Evolutionary conservation across 2,797 vertebrate species (phyloP).

Genomic region (Argentina silus): DNA sequence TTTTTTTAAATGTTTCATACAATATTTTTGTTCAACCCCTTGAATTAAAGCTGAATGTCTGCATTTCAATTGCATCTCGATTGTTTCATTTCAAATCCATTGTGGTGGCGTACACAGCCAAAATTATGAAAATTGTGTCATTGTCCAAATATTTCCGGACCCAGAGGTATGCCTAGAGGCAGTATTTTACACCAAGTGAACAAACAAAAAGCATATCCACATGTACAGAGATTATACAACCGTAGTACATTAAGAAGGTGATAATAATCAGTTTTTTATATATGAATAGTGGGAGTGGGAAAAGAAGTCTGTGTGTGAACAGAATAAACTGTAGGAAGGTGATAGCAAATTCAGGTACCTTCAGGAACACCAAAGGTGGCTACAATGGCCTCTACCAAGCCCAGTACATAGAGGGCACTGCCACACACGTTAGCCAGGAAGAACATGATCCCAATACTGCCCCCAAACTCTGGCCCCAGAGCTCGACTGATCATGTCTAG

Average conservation of each 20-base stretch:
- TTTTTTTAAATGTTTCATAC: no score
- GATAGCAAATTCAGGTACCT: constrained; percentile 64
- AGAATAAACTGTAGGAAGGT: background rate
- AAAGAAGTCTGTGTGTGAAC: no score
- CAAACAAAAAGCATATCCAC: background rate
- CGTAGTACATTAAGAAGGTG: background rate
- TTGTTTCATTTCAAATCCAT: no score
- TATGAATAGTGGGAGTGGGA: background rate
- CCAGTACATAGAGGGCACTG: constrained; percentile 86
- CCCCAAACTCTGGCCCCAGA: constrained; percentile 89
- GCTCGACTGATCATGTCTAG: constrained; percentile 94
- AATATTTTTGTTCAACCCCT: no score
- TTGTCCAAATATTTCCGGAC: no score
- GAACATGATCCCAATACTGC: constrained; percentile 93
- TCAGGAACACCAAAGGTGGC: constrained; percentile 81
- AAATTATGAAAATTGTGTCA: no score
- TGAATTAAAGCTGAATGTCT: no score
- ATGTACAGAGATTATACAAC: background rate
- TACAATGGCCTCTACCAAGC: constrained; percentile 87
- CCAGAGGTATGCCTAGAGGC: no score
- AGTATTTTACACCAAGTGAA: no score
- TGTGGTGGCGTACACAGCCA: no score
- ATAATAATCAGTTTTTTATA: background rate
- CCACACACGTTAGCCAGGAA: constrained; percentile 90
- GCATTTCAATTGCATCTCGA: no score